These are phyloP conservation scores for Schrankia costaestrigalis DNA, from an alignment of 2,888 invertebrate species.

Conservation along the genomic window DNA sequence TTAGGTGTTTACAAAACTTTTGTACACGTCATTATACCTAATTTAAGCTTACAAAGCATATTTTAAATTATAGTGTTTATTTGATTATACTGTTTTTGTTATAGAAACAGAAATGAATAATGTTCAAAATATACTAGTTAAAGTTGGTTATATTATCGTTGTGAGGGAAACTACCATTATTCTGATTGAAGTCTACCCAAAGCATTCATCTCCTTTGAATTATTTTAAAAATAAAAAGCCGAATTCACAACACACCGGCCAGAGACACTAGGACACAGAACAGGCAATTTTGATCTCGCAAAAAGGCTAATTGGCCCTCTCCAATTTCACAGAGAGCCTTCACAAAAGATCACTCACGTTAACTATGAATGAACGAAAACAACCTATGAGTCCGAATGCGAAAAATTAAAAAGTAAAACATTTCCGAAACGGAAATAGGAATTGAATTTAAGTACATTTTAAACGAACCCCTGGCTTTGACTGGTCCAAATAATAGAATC, in stretches of 20 bases:
- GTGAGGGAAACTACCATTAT: too few species aligned
- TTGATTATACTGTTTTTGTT: too few species aligned
- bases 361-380: constrained; percentile 77
- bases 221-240: constrained; percentile 15
- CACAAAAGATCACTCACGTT: constrained; percentile 78
- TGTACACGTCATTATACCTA: too few species aligned
- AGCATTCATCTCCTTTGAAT: neutral
- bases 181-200: too few species aligned
- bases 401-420: constrained; percentile 72
- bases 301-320: constrained; percentile 70
- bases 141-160: too few species aligned
- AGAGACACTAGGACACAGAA: constrained; percentile 44
- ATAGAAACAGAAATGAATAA: too few species aligned
- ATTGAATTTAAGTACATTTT: constrained; percentile 79
- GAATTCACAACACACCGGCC: constrained; percentile 30
- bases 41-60: too few species aligned
- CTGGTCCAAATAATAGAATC: constrained; percentile 73
- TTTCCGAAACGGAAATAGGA: constrained; percentile 68
- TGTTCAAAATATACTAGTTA: too few species aligned
- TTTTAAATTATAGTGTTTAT: too few species aligned
- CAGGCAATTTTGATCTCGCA: constrained; percentile 67
- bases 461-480: constrained; percentile 71
- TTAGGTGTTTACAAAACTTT: too few species aligned
- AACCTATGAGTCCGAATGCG: constrained; percentile 61
- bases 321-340: constrained; percentile 75